phyloP scores from a whole-genome alignment of 2,888 invertebrate species.

The Harpalus rufipes region DNA sequence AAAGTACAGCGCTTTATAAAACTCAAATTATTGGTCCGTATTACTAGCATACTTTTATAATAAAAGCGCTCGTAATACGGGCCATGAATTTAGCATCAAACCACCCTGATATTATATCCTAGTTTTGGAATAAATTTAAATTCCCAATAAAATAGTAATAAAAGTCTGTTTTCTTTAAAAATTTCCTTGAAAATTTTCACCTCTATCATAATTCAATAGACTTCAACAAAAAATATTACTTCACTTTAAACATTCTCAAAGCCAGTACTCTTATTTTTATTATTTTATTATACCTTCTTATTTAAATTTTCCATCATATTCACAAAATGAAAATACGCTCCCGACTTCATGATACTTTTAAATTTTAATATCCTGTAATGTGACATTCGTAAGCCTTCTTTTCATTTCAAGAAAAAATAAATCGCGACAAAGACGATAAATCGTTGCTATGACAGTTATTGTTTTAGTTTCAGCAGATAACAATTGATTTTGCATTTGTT shows the following conservation, averaged over 20 bases:
- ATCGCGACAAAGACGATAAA: not conserved
- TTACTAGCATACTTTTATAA: too few relatives aligned
- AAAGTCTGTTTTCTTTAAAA: conserved; percentile 17
- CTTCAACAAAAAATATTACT: conserved; percentile 28
- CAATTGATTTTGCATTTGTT: conserved; percentile 3
- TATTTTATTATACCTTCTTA: not conserved
- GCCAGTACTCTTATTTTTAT: conserved; percentile 1
- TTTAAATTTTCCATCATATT: not conserved
- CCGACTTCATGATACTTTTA: conserved; percentile 11
- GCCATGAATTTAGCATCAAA: too few relatives aligned
- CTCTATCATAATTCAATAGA: conserved; percentile 22
- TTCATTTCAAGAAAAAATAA: conserved; percentile 25
- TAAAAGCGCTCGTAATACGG: too few relatives aligned
- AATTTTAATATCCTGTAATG: conserved; percentile 49
- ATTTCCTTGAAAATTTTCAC: not conserved
- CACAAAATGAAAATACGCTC: conserved; percentile 12
- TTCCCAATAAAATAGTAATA: conserved; percentile 9
- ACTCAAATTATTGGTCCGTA: too few relatives aligned
- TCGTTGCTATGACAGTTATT: not conserved
- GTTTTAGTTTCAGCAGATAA: not conserved
- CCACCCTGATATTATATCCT: too few relatives aligned
- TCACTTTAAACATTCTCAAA: not conserved
- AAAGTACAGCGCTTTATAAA: too few relatives aligned
- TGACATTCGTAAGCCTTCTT: conserved; percentile 16
- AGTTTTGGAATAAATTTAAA: not conserved